Evolutionary conservation across 1,140 invertebrate species (phyloP).

Genomic region (Drosophila virilis): DNA sequence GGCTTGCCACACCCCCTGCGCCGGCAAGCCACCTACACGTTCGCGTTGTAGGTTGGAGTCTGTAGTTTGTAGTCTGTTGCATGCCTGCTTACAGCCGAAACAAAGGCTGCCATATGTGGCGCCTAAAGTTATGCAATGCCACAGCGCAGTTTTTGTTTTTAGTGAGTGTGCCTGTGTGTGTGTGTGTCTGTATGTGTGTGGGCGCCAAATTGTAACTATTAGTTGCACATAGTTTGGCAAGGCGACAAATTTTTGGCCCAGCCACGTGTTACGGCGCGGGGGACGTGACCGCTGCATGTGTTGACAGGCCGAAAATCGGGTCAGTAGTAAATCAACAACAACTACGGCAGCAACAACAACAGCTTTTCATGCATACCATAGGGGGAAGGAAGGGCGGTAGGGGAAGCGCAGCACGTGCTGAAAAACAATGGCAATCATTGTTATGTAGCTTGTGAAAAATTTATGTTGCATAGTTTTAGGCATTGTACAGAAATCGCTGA

Average conservation of each 20-base stretch:
- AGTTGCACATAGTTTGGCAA: constrained; percentile 67
- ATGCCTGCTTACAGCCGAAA: constrained; percentile 63
- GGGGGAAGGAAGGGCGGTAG: neutral
- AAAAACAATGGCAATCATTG: constrained; percentile 75
- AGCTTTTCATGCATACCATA: neutral
- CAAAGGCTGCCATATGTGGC: constrained; percentile 66
- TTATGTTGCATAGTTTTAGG: constrained; percentile 69
- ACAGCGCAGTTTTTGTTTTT: constrained; percentile 18
- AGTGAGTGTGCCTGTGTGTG: neutral
- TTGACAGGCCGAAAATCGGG: constrained; percentile 76
- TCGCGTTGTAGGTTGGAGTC: constrained; percentile 7
- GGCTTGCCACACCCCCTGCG: neutral
- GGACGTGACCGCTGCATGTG: constrained; percentile 49
- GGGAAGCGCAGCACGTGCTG: constrained; percentile 7
- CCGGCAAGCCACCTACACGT: neutral
- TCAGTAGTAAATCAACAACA: constrained; percentile 77
- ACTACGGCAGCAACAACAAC: constrained; percentile 34
- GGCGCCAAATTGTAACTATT: constrained; percentile 71
- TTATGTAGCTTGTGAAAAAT: constrained; percentile 71
- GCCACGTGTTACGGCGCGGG: constrained; percentile 30
- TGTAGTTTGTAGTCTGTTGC: constrained; percentile 55
- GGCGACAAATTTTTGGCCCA: constrained; percentile 66
- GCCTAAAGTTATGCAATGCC: constrained; percentile 61
- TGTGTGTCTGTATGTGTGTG: constrained; percentile 30
- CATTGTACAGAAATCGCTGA: constrained; percentile 39